Evolutionary conservation across 2,888 invertebrate genomes (phyloP).

Genomic region (Dioctria rufipes): DNA sequence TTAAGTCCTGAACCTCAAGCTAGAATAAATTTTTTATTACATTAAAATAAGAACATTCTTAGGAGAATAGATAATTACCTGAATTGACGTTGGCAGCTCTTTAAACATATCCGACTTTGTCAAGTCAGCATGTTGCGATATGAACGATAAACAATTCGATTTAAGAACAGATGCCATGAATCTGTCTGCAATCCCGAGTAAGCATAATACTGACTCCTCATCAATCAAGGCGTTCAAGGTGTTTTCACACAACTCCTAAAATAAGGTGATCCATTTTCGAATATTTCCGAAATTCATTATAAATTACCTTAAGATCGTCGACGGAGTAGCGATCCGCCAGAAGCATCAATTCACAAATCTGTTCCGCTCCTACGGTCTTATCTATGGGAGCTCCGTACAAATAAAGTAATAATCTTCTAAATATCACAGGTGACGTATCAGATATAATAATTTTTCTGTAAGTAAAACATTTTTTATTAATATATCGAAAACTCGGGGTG

Average conservation of each 20-base stretch:
- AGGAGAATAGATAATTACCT: slow-evolving; percentile 61
- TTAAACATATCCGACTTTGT: slow-evolving; percentile 67
- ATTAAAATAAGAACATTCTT: not conserved
- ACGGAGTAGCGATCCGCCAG: slow-evolving; percentile 77
- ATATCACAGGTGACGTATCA: slow-evolving; percentile 77
- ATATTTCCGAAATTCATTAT: not conserved
- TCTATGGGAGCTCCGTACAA: slow-evolving; percentile 77
- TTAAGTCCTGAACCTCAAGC: slow-evolving; percentile 68
- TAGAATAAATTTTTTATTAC: slow-evolving; percentile 55
- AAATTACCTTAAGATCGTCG: slow-evolving; percentile 74
- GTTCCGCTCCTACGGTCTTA: slow-evolving; percentile 72
- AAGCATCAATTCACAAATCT: slow-evolving; percentile 77
- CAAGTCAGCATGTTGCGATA: slow-evolving; percentile 67
- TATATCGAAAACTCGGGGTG: too few relatives aligned
- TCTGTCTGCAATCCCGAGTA: slow-evolving; percentile 79
- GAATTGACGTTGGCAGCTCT: slow-evolving; percentile 66
- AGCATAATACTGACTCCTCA: slow-evolving; percentile 77
- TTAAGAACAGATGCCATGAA: slow-evolving; percentile 73
- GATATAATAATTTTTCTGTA: slow-evolving; percentile 78
- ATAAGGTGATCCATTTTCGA: not conserved
- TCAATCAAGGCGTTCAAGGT: slow-evolving; percentile 76
- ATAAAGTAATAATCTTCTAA: slow-evolving; percentile 76
- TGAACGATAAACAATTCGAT: slow-evolving; percentile 67
- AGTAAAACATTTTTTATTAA: not conserved
- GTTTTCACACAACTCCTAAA: slow-evolving; percentile 76